A percentile compares a stretch with the other conserved stretches of the same genome.
phyloP scores from a whole-genome alignment of 1,140 invertebrate species.

The Apis mellifera region DNA sequence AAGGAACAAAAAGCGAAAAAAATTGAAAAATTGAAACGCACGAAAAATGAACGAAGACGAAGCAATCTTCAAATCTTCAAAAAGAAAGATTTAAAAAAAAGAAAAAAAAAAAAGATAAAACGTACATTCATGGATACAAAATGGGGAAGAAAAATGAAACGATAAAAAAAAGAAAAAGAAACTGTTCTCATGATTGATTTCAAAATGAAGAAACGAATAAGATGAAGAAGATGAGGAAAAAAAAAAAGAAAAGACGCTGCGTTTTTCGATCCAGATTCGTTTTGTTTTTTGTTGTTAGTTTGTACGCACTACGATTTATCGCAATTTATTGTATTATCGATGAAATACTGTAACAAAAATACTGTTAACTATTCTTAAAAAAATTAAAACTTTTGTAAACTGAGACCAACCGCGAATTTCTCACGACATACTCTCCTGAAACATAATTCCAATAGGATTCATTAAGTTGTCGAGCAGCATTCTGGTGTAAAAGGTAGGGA shows the following conservation, averaged over 20 bases:
- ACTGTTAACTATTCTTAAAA: conserved; percentile 80
- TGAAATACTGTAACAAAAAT: conserved; percentile 79
- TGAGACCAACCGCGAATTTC: conserved; percentile 53
- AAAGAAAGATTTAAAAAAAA: not conserved
- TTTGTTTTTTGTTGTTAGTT: conserved; percentile 76
- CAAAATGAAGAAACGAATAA: conserved; percentile 32
- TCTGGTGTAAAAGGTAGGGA: not conserved
- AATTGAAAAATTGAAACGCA: conserved; percentile 48
- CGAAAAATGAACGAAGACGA: conserved; percentile 36
- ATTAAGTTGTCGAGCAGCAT: not conserved
- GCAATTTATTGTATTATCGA: conserved; percentile 79
- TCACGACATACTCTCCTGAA: not conserved
- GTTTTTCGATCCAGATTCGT: conserved; percentile 61
- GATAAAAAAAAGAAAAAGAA: conserved; percentile 33
- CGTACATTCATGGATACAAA: conserved; percentile 19
- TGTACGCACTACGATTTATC: conserved; percentile 76
- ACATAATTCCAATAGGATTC: not conserved
- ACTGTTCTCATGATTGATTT: conserved; percentile 66
- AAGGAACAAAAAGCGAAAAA: not conserved
- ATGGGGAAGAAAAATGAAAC: conserved; percentile 14
- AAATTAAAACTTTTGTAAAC: conserved; percentile 81
- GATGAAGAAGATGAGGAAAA: not conserved
- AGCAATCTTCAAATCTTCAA: conserved; percentile 35
- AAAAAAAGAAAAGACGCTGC: conserved; percentile 39
- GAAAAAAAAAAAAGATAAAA: not conserved